A percentile compares a stretch with the other conserved stretches of the same genome.
These are phyloP conservation scores for Thalassaphorura encarpata DNA, from an alignment of 1,140 invertebrate genomes.

Conservation along the genomic window DNA sequence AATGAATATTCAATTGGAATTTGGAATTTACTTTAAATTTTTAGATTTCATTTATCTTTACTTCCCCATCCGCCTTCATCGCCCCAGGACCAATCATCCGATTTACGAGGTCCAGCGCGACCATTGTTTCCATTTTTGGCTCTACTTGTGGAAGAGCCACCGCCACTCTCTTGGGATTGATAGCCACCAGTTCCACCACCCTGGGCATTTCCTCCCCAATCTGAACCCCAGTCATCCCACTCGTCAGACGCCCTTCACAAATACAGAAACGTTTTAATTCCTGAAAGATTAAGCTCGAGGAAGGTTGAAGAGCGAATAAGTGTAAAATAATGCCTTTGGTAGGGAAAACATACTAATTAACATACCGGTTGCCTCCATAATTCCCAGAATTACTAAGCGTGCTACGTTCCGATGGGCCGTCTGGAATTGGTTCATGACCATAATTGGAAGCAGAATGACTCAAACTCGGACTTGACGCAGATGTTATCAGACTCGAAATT, in stretches of 20 bases:
- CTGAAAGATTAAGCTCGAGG: no score
- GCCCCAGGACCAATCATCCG: constrained; percentile 32
- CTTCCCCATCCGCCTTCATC: constrained; percentile 18
- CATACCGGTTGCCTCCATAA: no score
- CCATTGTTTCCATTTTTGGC: background rate
- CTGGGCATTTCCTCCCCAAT: constrained; percentile 13
- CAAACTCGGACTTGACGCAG: constrained; percentile 23
- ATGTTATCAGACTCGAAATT: constrained; percentile 27
- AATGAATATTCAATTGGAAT: background rate
- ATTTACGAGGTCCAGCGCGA: constrained; percentile 14
- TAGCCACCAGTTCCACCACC: constrained; percentile 14
- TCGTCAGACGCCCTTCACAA: constrained; percentile 15
- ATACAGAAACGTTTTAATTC: no score
- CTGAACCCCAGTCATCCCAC: constrained; percentile 29
- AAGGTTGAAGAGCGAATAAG: no score
- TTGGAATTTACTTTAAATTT: background rate
- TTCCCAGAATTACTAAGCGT: constrained; percentile 5
- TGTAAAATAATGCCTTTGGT: no score
- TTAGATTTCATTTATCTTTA: constrained; percentile 18
- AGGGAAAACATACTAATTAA: no score
- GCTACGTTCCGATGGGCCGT: constrained; percentile 22
- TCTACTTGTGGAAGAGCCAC: background rate
- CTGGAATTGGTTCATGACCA: constrained; percentile 30
- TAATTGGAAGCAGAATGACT: constrained; percentile 20
- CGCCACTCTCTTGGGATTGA: constrained; percentile 10